Conservation (phyloP, 2,113 vertebrate genomes). For the Bos taurus region ARS-UCD2.0 NC_037344.1:41003501-41004000, state of each 20-base stretch:
- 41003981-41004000: background rate
- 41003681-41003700: background rate
- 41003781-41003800: background rate
- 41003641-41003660: background rate
- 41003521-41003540: background rate
- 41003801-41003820: fast-evolving
- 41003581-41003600: background rate
- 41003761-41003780: background rate
- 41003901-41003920: background rate
- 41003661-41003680: background rate
- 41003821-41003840: background rate
- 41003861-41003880: background rate
- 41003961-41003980: background rate
- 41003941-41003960: background rate
- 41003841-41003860: background rate
- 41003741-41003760: background rate
- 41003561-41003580: background rate
- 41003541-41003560: background rate
- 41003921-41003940: background rate
- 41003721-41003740: background rate
- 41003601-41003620: background rate
- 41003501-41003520: background rate
- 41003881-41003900: background rate
- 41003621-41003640: background rate
- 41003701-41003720: background rate